These are phyloP conservation scores for Aphidius colemani DNA, from an alignment of 2,888 invertebrate species.

Conservation along the genomic window DNA sequence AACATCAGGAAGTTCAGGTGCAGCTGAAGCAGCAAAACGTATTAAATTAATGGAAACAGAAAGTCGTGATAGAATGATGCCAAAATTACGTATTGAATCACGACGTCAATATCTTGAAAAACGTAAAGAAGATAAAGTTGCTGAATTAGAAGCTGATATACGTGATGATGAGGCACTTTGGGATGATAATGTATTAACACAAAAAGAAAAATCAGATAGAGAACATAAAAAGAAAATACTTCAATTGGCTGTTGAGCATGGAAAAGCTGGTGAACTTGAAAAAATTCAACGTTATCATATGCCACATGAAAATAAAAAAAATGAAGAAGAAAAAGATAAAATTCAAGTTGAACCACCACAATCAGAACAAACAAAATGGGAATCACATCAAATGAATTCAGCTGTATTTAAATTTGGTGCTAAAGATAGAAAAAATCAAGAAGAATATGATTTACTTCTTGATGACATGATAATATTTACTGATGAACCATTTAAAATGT, in stretches of 20 bases:
- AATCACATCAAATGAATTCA: slow-evolving; percentile 93
- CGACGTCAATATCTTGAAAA: slow-evolving; percentile 93
- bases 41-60: slow-evolving; percentile 82
- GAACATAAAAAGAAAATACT: slow-evolving; percentile 90
- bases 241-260: slow-evolving; percentile 92
- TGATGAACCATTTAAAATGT: slow-evolving; percentile 77
- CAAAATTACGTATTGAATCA: slow-evolving; percentile 87
- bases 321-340: slow-evolving; percentile 84
- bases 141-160: slow-evolving; percentile 93
- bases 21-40: slow-evolving; percentile 83
- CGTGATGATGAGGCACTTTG: slow-evolving; percentile 96
- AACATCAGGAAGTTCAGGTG: slow-evolving; percentile 48
- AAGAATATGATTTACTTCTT: slow-evolving; percentile 90
- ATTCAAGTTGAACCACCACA: slow-evolving; percentile 68
- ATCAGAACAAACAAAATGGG: slow-evolving; percentile 93
- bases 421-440: slow-evolving; percentile 73
- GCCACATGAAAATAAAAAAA: slow-evolving; percentile 85
- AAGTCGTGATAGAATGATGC: slow-evolving; percentile 83
- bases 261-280: slow-evolving; percentile 90
- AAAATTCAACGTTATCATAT: slow-evolving; percentile 92
- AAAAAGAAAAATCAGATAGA: slow-evolving; percentile 81
- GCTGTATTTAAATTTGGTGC: slow-evolving; percentile 94
- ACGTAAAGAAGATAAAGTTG: slow-evolving; percentile 93
- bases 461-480: slow-evolving; percentile 99
- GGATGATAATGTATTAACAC: slow-evolving; percentile 84